Base-by-base conservation (phyloP, 92 coral and sea anemone species). In the Chrysogorgia sp. region DNA sequence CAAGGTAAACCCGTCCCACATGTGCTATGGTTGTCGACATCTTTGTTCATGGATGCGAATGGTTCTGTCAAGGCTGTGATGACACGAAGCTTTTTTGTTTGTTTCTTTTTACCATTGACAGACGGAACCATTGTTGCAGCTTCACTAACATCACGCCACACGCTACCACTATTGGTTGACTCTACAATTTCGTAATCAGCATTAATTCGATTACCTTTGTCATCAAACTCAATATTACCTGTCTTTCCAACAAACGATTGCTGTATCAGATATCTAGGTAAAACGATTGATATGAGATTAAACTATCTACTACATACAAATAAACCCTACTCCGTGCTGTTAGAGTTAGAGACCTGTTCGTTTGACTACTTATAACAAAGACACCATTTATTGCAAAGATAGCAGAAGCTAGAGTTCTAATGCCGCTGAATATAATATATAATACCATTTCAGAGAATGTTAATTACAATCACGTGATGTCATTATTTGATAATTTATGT, bases 111-210 rank as follows among this genome's bases (percentile, higher is more conserved):
- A 9, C 26, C 2, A 28, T 20, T 28, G 34, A 23, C 7, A 24
- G 61, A 69, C 31, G 76, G 24, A 3, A 58, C 7, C 10, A 21
- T 49, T 53, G 24, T 13, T 12, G 1, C 43, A 7, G 33, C 17
- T 0, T 9, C 34, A 15, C 34, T 30, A 33, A 53, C 55, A 3
- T 23, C 12, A 2, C 13, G 29, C 31, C 29, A 3, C 10, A 57
- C 13, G 34, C 17, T 6, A 3, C 12, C 23, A 23, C 34, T 31
- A 29, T 62, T 10, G 63, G 21, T 24, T 58, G 81, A 33, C 34
- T 79, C 64, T 41, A 85, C 20, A 20, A 85, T 74, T 75, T 85
- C 85, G 50, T 88, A 88, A 19, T 88, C 89, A 29, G 92, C 81
- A 45, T 82, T 82, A 30, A 85, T 59, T 75, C 92, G 58, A 82